phyloP scores from a whole-genome alignment of 2,888 invertebrate species.

The Colletes collaris region DNA sequence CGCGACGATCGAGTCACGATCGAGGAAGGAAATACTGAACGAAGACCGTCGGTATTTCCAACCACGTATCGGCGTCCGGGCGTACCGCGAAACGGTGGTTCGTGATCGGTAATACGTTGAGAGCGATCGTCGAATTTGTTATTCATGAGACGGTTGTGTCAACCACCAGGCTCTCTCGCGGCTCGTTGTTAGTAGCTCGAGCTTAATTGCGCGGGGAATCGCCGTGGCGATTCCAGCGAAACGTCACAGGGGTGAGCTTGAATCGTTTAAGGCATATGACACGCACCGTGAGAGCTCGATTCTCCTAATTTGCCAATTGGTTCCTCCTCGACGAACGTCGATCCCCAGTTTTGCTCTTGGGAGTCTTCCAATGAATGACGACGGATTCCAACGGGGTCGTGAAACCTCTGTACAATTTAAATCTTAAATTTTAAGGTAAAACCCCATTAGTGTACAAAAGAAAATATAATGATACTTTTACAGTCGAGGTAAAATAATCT shows the following conservation, averaged over 20 bases:
- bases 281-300: neutral
- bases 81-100: neutral
- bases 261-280: too few species aligned
- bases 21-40: constrained; percentile 23
- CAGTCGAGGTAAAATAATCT: too few species aligned
- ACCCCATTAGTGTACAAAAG: too few species aligned
- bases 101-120: constrained; percentile 54
- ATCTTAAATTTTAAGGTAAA: too few species aligned
- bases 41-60: constrained; percentile 12
- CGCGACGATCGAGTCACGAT: constrained; percentile 14
- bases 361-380: too few species aligned
- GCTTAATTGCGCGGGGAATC: constrained; percentile 35
- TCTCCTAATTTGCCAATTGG: neutral
- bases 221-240: neutral
- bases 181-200: neutral
- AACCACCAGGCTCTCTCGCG: neutral
- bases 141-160: constrained; percentile 41
- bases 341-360: too few species aligned
- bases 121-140: constrained; percentile 46
- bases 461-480: too few species aligned
- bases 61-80: neutral
- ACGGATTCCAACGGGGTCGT: too few species aligned
- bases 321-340: too few species aligned
- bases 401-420: too few species aligned
- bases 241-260: neutral